These are phyloP conservation scores for Lethenteron camtschaticum DNA, from an alignment of 2,113 vertebrate genomes.

Conservation along the genomic window DNA sequence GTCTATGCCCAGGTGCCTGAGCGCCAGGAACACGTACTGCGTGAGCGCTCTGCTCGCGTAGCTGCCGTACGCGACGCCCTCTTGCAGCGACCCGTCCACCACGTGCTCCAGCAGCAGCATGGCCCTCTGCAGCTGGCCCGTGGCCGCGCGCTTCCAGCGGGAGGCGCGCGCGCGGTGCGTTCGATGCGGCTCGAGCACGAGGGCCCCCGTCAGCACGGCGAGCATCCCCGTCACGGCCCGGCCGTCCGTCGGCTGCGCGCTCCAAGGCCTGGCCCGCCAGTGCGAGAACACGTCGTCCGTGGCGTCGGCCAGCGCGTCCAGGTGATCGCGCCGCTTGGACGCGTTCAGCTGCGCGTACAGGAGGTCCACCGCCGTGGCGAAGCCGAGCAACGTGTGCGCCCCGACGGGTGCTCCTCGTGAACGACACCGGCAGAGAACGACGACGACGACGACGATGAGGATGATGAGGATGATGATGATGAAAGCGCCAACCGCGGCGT, in stretches of 20 bases:
- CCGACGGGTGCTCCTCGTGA: neutral
- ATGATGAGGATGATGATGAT: too few species aligned
- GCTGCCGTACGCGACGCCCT: constrained; percentile 89
- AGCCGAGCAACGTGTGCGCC: neutral
- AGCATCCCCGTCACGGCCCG: constrained; percentile 49
- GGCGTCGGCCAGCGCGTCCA: too few species aligned
- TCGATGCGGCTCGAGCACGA: constrained; percentile 35
- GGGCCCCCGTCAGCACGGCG: constrained; percentile 56
- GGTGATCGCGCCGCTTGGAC: neutral
- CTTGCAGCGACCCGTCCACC: constrained; percentile 78
- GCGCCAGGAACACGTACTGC: constrained; percentile 74
- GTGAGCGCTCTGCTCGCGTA: constrained; percentile 80
- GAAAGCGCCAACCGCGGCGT: too few species aligned
- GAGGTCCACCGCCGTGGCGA: constrained; percentile 1
- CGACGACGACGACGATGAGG: neutral
- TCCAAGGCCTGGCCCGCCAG: neutral
- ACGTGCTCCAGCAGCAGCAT: constrained; percentile 83
- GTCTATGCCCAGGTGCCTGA: constrained; percentile 72
- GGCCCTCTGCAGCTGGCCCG: constrained; percentile 87
- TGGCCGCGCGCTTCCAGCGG: constrained; percentile 48
- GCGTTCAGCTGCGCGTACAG: neutral
- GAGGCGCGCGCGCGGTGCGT: constrained; percentile 22
- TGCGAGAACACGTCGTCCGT: too few species aligned
- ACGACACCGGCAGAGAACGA: neutral
- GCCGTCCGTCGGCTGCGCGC: neutral